phyloP scores from a whole-genome alignment of 2,113 vertebrate species.

The Channa maculata region DNA sequence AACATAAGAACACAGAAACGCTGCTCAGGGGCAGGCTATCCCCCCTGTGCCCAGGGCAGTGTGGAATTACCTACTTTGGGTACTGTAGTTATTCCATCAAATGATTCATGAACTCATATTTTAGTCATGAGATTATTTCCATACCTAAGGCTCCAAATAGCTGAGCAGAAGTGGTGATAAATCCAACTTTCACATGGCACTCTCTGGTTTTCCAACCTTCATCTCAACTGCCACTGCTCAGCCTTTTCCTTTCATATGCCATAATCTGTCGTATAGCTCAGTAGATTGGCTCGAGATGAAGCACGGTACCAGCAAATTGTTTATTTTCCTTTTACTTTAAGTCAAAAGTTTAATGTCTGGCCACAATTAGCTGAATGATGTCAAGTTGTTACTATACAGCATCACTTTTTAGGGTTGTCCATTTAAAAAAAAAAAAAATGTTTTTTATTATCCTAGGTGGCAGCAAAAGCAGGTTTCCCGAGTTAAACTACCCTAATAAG shows the following conservation, averaged over 20 bases:
- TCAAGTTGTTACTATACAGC: neutral
- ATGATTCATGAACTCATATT: constrained; percentile 65
- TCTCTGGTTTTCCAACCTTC: constrained; percentile 8
- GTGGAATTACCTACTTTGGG: constrained; percentile 48
- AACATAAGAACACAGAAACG: neutral
- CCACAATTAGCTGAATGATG: neutral
- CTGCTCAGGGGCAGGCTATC: constrained; percentile 25
- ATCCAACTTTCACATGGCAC: constrained; percentile 18
- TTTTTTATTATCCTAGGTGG: neutral
- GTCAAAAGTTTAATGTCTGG: no score
- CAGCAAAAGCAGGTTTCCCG: neutral
- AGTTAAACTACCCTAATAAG: neutral
- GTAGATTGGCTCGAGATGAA: neutral
- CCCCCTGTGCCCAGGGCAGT: constrained; percentile 36
- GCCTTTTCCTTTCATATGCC: neutral
- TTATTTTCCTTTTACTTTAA: neutral
- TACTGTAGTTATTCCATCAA: constrained; percentile 38
- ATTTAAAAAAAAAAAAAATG: no score
- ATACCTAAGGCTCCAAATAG: constrained; percentile 24
- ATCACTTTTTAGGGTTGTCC: neutral
- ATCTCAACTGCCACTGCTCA: constrained; percentile 3
- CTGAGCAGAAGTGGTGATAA: constrained; percentile 12
- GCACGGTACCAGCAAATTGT: neutral
- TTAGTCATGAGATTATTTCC: constrained; percentile 65
- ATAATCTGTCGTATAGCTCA: constrained; percentile 22